Evolutionary conservation across 2,797 vertebrate genomes (phyloP), one percentile per base, ranked within the genome.

Genomic region (Poliocrania exsul): DNA sequence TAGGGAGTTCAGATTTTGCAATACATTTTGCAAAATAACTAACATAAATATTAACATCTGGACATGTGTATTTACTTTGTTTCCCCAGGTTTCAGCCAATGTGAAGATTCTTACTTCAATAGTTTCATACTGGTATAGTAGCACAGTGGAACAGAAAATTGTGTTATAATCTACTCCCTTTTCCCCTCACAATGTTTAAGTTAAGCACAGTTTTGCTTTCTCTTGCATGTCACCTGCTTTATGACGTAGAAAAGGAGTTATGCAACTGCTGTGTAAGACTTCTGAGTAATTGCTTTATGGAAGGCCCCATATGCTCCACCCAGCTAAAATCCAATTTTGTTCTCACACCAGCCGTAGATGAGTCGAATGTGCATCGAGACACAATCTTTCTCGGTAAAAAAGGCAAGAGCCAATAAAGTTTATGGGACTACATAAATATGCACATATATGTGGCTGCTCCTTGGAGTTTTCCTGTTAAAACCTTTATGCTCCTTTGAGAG

Each of bases 271-370:
- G 26, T 42, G 67, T 37, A 57, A 86, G 56, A 20, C 25, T 58
- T 47, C 51, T 77, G 56, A 90, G 53, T 61, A 89, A 93, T 42
- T 91, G 38, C n/a, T 81, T 91, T 85, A 74, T 86, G 72, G 81
- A 87, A 29, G 18, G 65, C 53, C 49, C 6, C 0, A 0, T 61
- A 35, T 58, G 10, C 56, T 84, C 72, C 81, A 83, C 57, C 31
- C 69, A 66, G 57, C 49, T 37, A 77, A 70, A 81, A 85, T 44
- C 33, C 11, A 18, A 51, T 31, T 84, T 79, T 84, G 6, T 47
- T 92, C 47, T 86, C 54, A 66, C 58, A 88, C 14, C 61, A 72
- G 69, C 28, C 79, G 54, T 64, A 72, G 53, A 37, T 24, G 50
- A 38, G 61, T 67, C 1, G 0, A 88, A 88, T 53, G 31, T 51